Evolutionary conservation across 2,113 vertebrate genomes (phyloP).

Genomic region (Pan paniscus): DNA sequence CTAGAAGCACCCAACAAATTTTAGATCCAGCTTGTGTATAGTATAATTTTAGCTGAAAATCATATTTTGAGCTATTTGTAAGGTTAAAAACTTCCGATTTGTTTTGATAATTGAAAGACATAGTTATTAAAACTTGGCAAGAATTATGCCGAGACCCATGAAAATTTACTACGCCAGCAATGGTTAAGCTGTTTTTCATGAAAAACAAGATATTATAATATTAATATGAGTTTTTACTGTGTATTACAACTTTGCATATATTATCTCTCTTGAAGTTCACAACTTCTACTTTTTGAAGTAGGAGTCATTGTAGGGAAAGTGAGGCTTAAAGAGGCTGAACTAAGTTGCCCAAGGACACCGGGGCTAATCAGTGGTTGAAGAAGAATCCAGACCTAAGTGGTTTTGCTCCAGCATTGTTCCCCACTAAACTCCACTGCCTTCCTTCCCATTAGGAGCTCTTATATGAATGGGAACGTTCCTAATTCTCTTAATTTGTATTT

Average conservation of each 20-base stretch:
- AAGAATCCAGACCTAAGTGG: not conserved
- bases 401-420: not conserved
- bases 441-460: not conserved
- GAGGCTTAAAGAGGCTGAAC: not conserved
- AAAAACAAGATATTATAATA: not conserved
- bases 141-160: not conserved
- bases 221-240: not conserved
- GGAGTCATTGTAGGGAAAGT: not conserved
- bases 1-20: not conserved
- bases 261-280: not conserved
- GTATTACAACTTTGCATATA: not conserved
- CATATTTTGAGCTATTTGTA: not conserved
- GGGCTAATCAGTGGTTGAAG: not conserved
- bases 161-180: not conserved
- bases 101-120: not conserved
- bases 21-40: not conserved
- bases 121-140: not conserved
- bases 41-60: not conserved
- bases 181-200: not conserved
- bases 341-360: not conserved
- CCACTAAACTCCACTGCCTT: not conserved
- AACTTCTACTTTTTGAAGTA: not conserved
- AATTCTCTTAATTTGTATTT: not conserved
- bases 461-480: not conserved
- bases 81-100: not conserved